phyloP scores from a whole-genome alignment of 2,888 invertebrate species.

The Rotaria magnacalcarata region DNA sequence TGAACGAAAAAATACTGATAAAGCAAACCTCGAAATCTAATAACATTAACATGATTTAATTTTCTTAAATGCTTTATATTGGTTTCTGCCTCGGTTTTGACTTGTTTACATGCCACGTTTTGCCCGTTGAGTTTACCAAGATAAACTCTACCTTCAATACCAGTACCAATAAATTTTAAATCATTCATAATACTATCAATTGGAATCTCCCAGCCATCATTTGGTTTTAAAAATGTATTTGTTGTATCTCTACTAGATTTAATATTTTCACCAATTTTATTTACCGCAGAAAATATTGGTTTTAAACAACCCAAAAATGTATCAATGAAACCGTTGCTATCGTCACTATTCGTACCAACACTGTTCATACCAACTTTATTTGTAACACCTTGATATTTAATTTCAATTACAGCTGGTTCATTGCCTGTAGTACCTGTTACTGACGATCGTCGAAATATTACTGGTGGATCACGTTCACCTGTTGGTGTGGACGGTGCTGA shows the following conservation, averaged over 20 bases:
- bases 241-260: background rate
- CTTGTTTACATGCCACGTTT: constrained; percentile 91
- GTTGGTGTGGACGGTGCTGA: constrained; percentile 32
- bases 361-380: background rate
- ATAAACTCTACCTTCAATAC: constrained; percentile 91
- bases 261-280: constrained; percentile 1
- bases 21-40: constrained; percentile 68
- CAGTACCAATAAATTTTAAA: constrained; percentile 83
- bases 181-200: constrained; percentile 64
- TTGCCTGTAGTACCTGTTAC: background rate
- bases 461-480: background rate
- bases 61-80: constrained; percentile 84
- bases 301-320: constrained; percentile 34
- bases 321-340: background rate
- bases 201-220: constrained; percentile 9
- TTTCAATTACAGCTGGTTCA: background rate
- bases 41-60: constrained; percentile 89
- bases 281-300: background rate
- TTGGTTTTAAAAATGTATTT: background rate
- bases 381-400: background rate
- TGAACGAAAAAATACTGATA: background rate
- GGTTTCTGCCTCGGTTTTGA: constrained; percentile 82
- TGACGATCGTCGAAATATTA: background rate
- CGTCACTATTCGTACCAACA: background rate
- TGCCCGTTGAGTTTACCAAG: constrained; percentile 73